These are phyloP conservation scores for Rhinogobius similis DNA, from an alignment of 2,113 vertebrate genomes.

Conservation along the genomic window DNA sequence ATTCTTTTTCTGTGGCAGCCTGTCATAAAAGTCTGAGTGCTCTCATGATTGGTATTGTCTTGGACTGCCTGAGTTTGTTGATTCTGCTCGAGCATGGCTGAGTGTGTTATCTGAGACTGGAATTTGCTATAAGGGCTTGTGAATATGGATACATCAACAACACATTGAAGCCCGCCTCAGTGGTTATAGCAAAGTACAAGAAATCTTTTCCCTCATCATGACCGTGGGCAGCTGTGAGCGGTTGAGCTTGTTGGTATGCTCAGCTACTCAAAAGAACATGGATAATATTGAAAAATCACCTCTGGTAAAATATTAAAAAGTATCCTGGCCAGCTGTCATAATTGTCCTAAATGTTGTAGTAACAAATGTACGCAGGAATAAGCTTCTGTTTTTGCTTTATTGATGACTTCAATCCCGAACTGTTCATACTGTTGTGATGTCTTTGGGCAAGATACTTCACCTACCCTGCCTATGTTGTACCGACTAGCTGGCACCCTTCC, in stretches of 20 bases:
- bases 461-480: no score
- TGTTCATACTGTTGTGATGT: no score
- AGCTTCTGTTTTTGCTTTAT: no score
- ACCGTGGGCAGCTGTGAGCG: not conserved
- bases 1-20: not conserved
- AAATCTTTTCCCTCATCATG: conserved; percentile 45
- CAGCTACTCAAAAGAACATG: conserved; percentile 15
- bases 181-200: conserved; percentile 26
- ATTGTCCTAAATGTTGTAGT: no score
- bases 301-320: not conserved
- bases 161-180: conserved; percentile 29
- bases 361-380: no score
- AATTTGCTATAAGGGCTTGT: conserved; percentile 35
- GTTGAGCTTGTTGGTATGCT: conserved; percentile 8
- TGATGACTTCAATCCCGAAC: no score
- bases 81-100: conserved; percentile 31
- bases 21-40: not conserved
- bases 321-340: conserved; percentile 13
- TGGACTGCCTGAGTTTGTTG: conserved; percentile 19
- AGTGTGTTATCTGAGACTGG: conserved; percentile 37
- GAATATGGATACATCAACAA: conserved; percentile 16
- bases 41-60: not conserved
- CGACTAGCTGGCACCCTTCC: no score
- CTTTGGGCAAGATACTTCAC: no score
- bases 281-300: conserved; percentile 14